Evolutionary conservation across 1,140 invertebrate species (phyloP).

Genomic region (Zaprionus davidi): DNA sequence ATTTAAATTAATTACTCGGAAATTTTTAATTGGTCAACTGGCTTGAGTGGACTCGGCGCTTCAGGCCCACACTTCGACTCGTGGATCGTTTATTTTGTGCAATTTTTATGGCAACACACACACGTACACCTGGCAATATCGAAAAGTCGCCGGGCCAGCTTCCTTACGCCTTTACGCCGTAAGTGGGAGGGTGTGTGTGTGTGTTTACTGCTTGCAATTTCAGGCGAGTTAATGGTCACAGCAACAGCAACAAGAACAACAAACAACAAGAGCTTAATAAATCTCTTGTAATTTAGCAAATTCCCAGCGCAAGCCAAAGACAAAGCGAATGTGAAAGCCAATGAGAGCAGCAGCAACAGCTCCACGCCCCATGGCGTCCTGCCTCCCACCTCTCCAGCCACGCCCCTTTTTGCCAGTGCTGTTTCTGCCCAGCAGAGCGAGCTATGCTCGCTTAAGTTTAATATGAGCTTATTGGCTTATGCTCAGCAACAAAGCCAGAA

Average conservation of each 20-base stretch:
- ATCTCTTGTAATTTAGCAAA: slow-evolving; percentile 68
- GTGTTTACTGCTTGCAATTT: slow-evolving; percentile 63
- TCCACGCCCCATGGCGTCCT: neutral
- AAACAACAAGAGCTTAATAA: slow-evolving; percentile 48
- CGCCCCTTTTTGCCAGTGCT: neutral
- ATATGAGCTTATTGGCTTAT: slow-evolving; percentile 75
- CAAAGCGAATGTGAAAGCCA: slow-evolving; percentile 38
- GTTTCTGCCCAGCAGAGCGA: slow-evolving; percentile 17
- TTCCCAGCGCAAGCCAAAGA: slow-evolving; percentile 57
- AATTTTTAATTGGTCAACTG: slow-evolving; percentile 21
- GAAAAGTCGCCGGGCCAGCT: neutral
- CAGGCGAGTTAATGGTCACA: slow-evolving; percentile 61
- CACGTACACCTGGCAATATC: neutral
- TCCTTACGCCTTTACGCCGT: neutral
- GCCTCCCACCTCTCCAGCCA: neutral
- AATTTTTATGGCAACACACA: slow-evolving; percentile 3
- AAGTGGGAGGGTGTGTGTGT: neutral
- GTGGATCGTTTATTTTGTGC: slow-evolving; percentile 2
- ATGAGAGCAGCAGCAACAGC: neutral
- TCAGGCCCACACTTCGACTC: neutral
- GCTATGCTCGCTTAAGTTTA: slow-evolving; percentile 55
- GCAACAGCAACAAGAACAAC: slow-evolving; percentile 31
- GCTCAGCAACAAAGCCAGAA: slow-evolving; percentile 15
- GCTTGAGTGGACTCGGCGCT: neutral
- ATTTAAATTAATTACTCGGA: slow-evolving; percentile 23